phyloP scores from a whole-genome alignment of 2,888 invertebrate species.

The Axea sp. region DNA sequence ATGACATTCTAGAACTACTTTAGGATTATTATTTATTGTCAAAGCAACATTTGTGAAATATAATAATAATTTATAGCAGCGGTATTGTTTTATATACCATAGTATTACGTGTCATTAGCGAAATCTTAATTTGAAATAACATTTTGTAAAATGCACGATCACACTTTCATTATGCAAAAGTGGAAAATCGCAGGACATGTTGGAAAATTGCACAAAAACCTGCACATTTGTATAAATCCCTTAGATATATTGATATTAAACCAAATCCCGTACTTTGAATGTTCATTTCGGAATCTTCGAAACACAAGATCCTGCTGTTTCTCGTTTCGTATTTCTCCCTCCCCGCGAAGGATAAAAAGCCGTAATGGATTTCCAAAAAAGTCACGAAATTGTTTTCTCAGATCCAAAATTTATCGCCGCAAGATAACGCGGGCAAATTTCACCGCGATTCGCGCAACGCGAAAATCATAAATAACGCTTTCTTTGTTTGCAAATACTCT shows the following conservation, averaged over 20 bases:
- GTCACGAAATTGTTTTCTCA: constrained; percentile 29
- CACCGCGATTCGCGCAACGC: constrained; percentile 14
- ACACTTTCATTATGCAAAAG: neutral
- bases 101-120: too few relatives aligned
- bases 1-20: too few relatives aligned
- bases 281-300: constrained; percentile 18
- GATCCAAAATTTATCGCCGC: constrained; percentile 18
- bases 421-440: constrained; percentile 27
- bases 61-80: too few relatives aligned
- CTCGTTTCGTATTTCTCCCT: neutral
- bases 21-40: too few relatives aligned
- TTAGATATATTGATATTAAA: constrained; percentile 33
- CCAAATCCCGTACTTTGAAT: constrained; percentile 20
- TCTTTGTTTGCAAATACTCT: constrained; percentile 41
- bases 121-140: too few relatives aligned
- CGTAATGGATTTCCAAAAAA: neutral
- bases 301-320: neutral
- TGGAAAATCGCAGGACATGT: neutral
- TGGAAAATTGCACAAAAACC: neutral
- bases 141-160: too few relatives aligned
- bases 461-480: constrained; percentile 20
- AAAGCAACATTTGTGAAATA: too few relatives aligned
- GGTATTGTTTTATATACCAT: too few relatives aligned
- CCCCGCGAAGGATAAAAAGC: too few relatives aligned
- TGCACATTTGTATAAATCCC: constrained; percentile 1